Conservation (phyloP, 2,113 vertebrate genomes). For the Sardina pilchardus region DNA sequence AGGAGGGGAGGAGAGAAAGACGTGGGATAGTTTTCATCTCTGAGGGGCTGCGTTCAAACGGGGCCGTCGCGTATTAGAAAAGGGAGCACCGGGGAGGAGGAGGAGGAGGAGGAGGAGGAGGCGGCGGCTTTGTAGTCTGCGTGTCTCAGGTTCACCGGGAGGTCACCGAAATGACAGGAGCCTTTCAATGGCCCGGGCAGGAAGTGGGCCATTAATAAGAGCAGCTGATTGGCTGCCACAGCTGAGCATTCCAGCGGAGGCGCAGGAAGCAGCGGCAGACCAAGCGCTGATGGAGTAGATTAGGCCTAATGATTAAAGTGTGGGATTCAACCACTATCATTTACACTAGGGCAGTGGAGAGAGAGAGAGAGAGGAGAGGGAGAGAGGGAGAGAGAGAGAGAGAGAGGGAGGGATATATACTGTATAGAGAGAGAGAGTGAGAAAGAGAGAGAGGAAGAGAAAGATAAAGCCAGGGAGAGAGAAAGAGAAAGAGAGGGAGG, state of each 20-base stretch:
- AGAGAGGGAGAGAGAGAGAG: background rate
- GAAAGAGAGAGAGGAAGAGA: background rate
- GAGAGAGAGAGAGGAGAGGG: background rate
- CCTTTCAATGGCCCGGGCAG: background rate
- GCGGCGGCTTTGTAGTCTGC: slow-evolving; percentile 20
- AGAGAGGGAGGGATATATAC: background rate
- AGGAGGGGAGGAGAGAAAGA: background rate
- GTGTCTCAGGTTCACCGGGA: slow-evolving; percentile 32
- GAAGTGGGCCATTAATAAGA: slow-evolving; percentile 19
- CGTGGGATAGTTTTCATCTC: background rate
- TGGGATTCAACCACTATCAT: slow-evolving; percentile 37
- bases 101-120: slow-evolving; percentile 36
- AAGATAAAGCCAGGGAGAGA: background rate
- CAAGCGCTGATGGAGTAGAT: slow-evolving; percentile 33
- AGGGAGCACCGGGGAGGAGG: slow-evolving; percentile 31
- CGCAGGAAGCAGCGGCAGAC: slow-evolving; percentile 11
- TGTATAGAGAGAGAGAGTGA: slow-evolving; percentile 19
- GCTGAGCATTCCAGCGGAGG: slow-evolving; percentile 38
- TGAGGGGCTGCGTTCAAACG: background rate
- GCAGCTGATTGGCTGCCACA: slow-evolving; percentile 38
- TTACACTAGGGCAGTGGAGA: background rate
- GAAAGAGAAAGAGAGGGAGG: background rate
- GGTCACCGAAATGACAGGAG: slow-evolving; percentile 37
- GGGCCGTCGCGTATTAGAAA: background rate
- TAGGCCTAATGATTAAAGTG: slow-evolving; percentile 42